These are phyloP conservation scores for Anoplophora glabripennis DNA, from an alignment of 1,140 invertebrate species.

Conservation along the genomic window DNA sequence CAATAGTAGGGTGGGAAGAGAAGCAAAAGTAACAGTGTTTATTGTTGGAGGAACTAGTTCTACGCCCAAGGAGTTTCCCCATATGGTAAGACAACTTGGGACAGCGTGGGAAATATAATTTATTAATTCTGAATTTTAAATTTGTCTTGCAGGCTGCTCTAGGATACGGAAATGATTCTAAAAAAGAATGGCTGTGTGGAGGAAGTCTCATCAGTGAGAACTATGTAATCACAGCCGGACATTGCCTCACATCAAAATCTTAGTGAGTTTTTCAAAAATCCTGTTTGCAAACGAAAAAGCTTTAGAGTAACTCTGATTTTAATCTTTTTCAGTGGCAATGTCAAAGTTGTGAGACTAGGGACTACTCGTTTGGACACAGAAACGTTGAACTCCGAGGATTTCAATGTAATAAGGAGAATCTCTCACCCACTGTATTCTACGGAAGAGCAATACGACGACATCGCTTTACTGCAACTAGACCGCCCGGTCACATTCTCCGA, in stretches of 20 bases:
- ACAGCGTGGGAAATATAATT: neutral
- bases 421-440: slow-evolving; percentile 54
- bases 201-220: slow-evolving; percentile 65
- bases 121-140: too few relatives aligned
- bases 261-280: too few relatives aligned
- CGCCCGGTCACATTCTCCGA: slow-evolving; percentile 47
- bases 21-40: slow-evolving; percentile 19
- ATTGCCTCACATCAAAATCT: slow-evolving; percentile 53
- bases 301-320: neutral
- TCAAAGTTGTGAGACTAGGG: slow-evolving; percentile 24
- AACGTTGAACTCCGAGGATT: slow-evolving; percentile 20
- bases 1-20: too few relatives aligned
- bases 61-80: slow-evolving; percentile 33
- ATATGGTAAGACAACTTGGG: slow-evolving; percentile 38
- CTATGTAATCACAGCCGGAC: slow-evolving; percentile 72
- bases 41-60: slow-evolving; percentile 32
- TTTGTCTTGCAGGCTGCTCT: slow-evolving; percentile 35
- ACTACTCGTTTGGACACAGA: slow-evolving; percentile 13
- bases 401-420: slow-evolving; percentile 25
- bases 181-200: slow-evolving; percentile 51
- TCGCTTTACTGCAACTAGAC: slow-evolving; percentile 59
- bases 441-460: slow-evolving; percentile 60
- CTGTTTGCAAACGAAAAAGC: neutral
- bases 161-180: slow-evolving; percentile 29
- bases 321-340: slow-evolving; percentile 23